Evolutionary conservation across 2,113 vertebrate genomes (phyloP).

Genomic region (Ranitomeya variabilis): DNA sequence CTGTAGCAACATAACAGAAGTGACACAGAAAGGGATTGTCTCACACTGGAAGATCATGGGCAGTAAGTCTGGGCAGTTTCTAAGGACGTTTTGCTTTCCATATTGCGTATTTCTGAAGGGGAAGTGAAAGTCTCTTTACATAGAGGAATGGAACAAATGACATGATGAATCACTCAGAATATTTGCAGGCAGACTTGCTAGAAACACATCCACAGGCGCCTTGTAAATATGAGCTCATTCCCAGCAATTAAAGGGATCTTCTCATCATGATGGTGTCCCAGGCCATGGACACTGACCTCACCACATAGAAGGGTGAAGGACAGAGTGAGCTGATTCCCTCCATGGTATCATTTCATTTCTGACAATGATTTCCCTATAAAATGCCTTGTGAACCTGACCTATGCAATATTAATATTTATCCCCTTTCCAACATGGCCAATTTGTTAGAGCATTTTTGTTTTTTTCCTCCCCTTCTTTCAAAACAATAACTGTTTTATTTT

Average conservation of each 20-base stretch:
- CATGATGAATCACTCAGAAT: neutral
- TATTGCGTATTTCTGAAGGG: conserved; percentile 9
- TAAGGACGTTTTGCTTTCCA: conserved; percentile 16
- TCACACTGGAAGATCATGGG: neutral
- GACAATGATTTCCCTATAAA: too few relatives aligned
- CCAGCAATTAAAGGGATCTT: neutral
- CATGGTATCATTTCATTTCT: too few relatives aligned
- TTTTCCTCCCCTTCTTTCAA: too few relatives aligned
- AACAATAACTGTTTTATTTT: too few relatives aligned
- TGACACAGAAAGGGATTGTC: neutral
- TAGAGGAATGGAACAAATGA: conserved; percentile 22
- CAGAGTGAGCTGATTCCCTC: neutral
- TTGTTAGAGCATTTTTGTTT: too few relatives aligned
- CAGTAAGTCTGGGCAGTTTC: neutral
- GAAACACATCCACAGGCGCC: neutral
- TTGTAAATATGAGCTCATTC: neutral
- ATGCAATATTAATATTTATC: too few relatives aligned
- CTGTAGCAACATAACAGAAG: neutral
- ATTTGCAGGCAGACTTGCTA: neutral
- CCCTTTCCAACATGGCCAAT: too few relatives aligned
- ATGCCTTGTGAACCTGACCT: too few relatives aligned
- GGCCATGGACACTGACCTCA: neutral
- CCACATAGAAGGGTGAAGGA: neutral
- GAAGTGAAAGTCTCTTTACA: conserved; percentile 47
- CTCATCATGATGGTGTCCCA: neutral